Evolutionary conservation across 2,113 vertebrate genomes (phyloP), one percentile per base, ranked within the genome.

Genomic region (Ailuropoda melanoleuca): DNA sequence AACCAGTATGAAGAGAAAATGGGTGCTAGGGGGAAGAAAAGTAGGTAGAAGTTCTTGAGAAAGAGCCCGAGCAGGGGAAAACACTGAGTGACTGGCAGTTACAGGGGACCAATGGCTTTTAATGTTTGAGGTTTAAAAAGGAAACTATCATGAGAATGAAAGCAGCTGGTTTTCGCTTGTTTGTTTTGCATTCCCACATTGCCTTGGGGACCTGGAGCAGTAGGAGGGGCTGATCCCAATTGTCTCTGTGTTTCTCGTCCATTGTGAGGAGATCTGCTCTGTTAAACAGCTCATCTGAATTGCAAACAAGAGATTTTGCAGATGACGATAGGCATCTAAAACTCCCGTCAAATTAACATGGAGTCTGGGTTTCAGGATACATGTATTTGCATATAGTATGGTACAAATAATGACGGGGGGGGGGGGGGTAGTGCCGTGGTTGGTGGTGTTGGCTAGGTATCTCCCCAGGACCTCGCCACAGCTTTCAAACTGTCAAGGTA

Each of bases 1-100:
- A 95, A 70, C 81, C 48, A 55, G 64, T 34, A 4, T 81, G 93
- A 95, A 96, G 55, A 83, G 70, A 64, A 96, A 97, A 64, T 74
- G 15, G 48, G 46, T 75, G 24, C 37, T 53, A 39, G 50, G n/a
- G 72, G 72, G 75, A 90, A 62, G 6, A 26, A 17, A 60, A 62
- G 64, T 56, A 39, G 39, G 29, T 72, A 8, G 39, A 84, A 39
- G 18, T 82, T 97, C 93, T 92, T 92, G 29, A 87, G 88, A 95
- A 95, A 72, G 17, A 92, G 24, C 53, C 48, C n/a, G 21, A 95
- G 74, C 23, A 62, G 48, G 87, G 72, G 18, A 37, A 96, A 60
- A 31, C 6, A 64, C 26, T 2, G 11, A 68, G 43, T 80, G 48
- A 72, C 26, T 23, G 43, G 62, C n/a, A 64, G 11, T 87, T 29